A percentile compares a stretch with the other conserved stretches of the same genome.
Evolutionary conservation across 2,113 vertebrate species (phyloP).

Genomic region (Bujurquina vittata): DNA sequence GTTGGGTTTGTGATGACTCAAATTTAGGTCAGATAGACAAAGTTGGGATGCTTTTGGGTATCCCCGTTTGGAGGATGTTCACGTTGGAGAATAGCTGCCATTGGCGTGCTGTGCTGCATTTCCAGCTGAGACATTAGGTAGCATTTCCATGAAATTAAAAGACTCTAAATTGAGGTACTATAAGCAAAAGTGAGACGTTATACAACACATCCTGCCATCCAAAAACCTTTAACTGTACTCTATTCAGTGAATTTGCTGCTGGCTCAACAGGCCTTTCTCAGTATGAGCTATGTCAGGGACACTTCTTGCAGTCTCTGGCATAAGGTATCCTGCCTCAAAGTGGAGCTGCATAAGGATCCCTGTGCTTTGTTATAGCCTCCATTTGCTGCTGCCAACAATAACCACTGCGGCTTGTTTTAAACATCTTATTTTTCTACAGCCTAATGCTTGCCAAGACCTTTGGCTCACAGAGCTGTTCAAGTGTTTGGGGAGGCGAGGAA

Average conservation of each 20-base stretch:
- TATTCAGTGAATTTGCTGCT: constrained; percentile 26
- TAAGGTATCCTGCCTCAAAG: constrained; percentile 23
- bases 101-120: neutral
- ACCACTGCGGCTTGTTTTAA: constrained; percentile 40
- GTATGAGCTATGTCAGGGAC: constrained; percentile 36
- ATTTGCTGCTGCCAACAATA: constrained; percentile 64
- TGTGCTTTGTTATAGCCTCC: constrained; percentile 40
- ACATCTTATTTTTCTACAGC: constrained; percentile 54
- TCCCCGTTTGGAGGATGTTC: neutral
- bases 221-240: constrained; percentile 1
- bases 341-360: constrained; percentile 45
- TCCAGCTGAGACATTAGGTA: neutral
- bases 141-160: neutral
- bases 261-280: constrained; percentile 18
- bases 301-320: constrained; percentile 40
- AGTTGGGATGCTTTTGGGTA: neutral
- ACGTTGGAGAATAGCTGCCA: neutral
- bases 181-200: constrained; percentile 2
- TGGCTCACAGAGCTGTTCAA: constrained; percentile 48
- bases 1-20: constrained; percentile 48
- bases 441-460: constrained; percentile 48
- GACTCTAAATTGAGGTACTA: neutral
- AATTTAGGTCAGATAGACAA: constrained; percentile 39
- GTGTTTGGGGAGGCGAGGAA: constrained; percentile 37
- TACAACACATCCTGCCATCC: constrained; percentile 7